Percentiles rank a stretch among this genome's conserved stretches.
Conservation (phyloP, 2,797 vertebrate species). For the Argentina silus region DNA sequence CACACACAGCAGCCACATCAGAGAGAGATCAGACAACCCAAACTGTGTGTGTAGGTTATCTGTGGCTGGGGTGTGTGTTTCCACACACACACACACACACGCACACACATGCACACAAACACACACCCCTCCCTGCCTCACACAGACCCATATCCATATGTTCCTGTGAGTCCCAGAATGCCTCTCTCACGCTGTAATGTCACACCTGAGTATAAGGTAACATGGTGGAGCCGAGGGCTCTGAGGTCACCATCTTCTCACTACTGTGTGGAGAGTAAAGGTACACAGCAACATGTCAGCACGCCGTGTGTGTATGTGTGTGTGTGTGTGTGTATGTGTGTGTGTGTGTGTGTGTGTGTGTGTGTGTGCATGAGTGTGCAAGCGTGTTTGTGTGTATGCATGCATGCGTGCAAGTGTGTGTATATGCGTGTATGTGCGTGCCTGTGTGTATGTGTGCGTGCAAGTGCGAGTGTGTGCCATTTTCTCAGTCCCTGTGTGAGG, state of each 20-base stretch:
- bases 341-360: not conserved
- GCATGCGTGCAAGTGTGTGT: not conserved
- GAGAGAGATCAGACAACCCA: no score
- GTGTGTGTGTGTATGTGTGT: not conserved
- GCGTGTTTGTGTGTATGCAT: not conserved
- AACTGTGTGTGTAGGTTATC: no score
- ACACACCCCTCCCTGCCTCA: not conserved
- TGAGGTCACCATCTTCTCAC: slow-evolving; percentile 70
- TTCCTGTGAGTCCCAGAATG: slow-evolving; percentile 65
- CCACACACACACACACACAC: not conserved
- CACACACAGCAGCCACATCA: no score
- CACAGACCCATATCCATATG: not conserved
- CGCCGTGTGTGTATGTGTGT: not conserved
- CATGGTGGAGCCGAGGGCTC: slow-evolving; percentile 22
- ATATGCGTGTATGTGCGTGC: not conserved
- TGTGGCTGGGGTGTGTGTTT: no score
- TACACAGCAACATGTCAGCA: slow-evolving; percentile 15
- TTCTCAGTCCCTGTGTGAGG: no score
- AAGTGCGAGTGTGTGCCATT: no score
- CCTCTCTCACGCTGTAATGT: slow-evolving; percentile 79
- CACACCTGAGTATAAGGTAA: slow-evolving; percentile 72
- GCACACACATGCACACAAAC: not conserved
- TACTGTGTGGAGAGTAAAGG: slow-evolving; percentile 51
- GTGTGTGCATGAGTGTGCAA: not conserved
- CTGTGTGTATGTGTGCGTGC: not conserved